These are phyloP conservation scores for Anneissia japonica DNA, from an alignment of 35 echinoderm and acorn worm species.

Conservation along the genomic window DNA sequence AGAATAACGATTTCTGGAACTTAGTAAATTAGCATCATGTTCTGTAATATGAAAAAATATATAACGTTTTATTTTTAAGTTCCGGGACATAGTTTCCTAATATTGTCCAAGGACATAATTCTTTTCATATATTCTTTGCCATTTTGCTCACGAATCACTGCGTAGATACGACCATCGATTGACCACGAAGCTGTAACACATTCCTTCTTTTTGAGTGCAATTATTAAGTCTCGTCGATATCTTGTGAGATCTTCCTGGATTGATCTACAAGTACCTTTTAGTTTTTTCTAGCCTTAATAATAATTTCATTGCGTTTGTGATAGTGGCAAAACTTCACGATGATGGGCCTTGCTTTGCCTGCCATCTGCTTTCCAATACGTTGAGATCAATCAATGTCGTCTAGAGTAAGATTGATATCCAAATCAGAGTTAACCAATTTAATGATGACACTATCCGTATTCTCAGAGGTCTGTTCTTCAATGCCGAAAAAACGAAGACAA, in stretches of 20 bases:
- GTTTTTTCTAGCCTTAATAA: neutral
- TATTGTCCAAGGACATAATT: too few relatives aligned
- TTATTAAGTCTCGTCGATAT: too few relatives aligned
- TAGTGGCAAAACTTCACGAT: slow-evolving; percentile 15
- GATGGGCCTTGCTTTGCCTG: neutral
- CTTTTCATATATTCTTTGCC: too few relatives aligned
- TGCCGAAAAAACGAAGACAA: slow-evolving; percentile 31
- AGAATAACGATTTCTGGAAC: too few relatives aligned
- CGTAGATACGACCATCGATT: too few relatives aligned
- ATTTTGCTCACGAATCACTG: too few relatives aligned
- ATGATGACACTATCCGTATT: slow-evolving; percentile 26
- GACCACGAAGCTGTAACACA: too few relatives aligned
- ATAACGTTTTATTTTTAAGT: too few relatives aligned
- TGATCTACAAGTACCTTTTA: slow-evolving; percentile 2
- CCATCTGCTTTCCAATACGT: neutral
- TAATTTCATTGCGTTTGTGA: neutral
- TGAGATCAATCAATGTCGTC: slow-evolving; percentile 35
- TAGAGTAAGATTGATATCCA: slow-evolving; percentile 7
- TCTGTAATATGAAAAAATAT: too few relatives aligned
- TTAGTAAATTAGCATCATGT: too few relatives aligned
- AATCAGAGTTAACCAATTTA: neutral
- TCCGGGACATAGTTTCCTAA: too few relatives aligned
- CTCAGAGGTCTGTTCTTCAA: neutral
- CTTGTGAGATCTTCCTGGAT: slow-evolving; percentile 17
- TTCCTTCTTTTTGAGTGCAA: too few relatives aligned